Evolutionary conservation across 1,140 invertebrate species (phyloP).

Genomic region (Saccostrea cuccullata): DNA sequence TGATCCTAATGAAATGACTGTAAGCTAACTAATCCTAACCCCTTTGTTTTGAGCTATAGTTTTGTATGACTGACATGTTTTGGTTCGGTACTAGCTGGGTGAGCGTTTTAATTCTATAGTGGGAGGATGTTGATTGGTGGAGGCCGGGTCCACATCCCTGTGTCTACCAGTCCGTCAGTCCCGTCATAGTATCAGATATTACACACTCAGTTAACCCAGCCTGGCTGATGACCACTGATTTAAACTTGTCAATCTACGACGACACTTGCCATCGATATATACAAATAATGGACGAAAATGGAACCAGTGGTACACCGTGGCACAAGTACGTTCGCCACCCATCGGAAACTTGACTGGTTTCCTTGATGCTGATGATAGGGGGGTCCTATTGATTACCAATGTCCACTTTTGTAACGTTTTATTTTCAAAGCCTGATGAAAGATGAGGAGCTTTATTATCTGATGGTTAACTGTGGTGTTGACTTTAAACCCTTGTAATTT

Average conservation of each 20-base stretch:
- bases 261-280: not conserved
- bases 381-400: constrained; percentile 21
- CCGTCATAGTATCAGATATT: not conserved
- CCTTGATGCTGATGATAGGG: not conserved
- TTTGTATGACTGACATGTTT: constrained; percentile 10
- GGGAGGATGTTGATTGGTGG: not conserved
- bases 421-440: constrained; percentile 29
- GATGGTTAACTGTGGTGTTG: constrained; percentile 13
- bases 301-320: not conserved
- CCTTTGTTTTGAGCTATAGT: constrained; percentile 3
- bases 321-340: not conserved
- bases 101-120: not conserved
- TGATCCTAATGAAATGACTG: constrained; percentile 14
- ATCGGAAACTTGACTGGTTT: not conserved
- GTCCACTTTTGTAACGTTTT: not conserved
- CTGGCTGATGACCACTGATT: not conserved
- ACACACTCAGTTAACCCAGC: not conserved
- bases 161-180: not conserved
- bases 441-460: constrained; percentile 14
- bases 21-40: not conserved
- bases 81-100: not conserved
- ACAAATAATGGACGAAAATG: not conserved
- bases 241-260: not conserved
- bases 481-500: constrained; percentile 14
- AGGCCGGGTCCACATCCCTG: not conserved